Base-by-base conservation (phyloP, 1,140 invertebrate species). In the Panagrolaimus sp. region DNA sequence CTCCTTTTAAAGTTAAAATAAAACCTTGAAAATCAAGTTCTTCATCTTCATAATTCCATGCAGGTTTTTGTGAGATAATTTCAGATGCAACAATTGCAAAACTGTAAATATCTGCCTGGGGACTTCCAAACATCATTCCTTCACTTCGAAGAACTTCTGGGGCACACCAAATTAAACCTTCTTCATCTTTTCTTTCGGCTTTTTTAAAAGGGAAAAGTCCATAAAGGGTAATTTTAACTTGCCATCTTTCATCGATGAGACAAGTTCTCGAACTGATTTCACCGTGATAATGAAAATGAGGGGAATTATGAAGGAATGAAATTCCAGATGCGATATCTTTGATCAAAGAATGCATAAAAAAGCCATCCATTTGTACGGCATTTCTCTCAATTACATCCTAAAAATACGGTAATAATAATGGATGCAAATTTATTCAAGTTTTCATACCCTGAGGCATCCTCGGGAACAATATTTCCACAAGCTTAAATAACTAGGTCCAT, bases 21-120 rank as follows among this genome's bases (percentile, higher is more conserved):
- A 15, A 5, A 58, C 52, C 52, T 26, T 58, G 21, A 5, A 28
- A 55, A 58, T 58, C 52, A 21, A 58, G n/a, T 28, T 58, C 52
- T 0, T 21, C n/a, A 10, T 58, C 52, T 28, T 46, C 73, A 8
- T 12, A 26, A 17, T 58, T 58, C 52, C 52, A 58, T 24, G 52
- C 21, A 5, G 52, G 90, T 38, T 90, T 90, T 44, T 91, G 62
- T 45, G 66, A 72, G 43, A 94, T 89, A 0, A 94, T 90, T 85
- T 95, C 92, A 83, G 93, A 91, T 88, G 94, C 89, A 71, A 95
- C 89, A 72, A 95, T 94, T 38, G 89, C 91, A 81, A 95, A 93
- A 72, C 90, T 91, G 85, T 92, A 95, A 66, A 94, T 90, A 84
- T 95, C 93, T 0, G 89, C 93, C 0, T 89, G 84, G 84, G 91